Evolutionary conservation across 2,888 invertebrate species (phyloP).

Genomic region (Pardosa pseudoannulata): DNA sequence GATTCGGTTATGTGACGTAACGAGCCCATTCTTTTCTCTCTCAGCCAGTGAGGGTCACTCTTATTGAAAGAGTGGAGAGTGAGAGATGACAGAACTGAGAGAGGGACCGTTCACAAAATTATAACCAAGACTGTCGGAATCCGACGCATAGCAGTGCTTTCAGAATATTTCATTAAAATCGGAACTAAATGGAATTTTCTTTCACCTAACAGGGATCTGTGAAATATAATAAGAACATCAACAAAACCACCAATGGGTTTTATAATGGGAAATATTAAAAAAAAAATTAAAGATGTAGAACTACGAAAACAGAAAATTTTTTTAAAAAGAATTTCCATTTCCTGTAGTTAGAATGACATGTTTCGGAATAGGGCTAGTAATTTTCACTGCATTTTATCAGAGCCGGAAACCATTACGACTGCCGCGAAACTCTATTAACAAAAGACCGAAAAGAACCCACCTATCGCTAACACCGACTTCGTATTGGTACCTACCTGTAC

Average conservation of each 20-base stretch:
- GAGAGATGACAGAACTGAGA: constrained; percentile 28
- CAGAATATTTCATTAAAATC: too few species aligned
- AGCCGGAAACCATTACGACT: background rate
- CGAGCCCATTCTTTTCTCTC: constrained; percentile 36
- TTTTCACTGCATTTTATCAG: background rate
- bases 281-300: too few species aligned
- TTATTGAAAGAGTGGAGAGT: constrained; percentile 49
- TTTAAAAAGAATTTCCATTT: too few species aligned
- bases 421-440: background rate
- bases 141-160: too few species aligned
- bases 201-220: too few species aligned
- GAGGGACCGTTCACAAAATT: constrained; percentile 15
- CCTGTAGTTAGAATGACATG: too few species aligned
- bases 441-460: background rate
- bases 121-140: background rate
- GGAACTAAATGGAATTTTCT: too few species aligned
- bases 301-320: too few species aligned
- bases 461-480: background rate
- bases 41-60: constrained; percentile 45
- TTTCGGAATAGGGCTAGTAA: too few species aligned
- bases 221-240: too few species aligned
- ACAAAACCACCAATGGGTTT: too few species aligned
- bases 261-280: too few species aligned
- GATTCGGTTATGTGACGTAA: constrained; percentile 27
- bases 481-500: constrained; percentile 35